Percentiles rank a stretch among this genome's conserved stretches.
phyloP scores from a whole-genome alignment of 2,113 vertebrate genomes.

The Otocyon megalotis region DNA sequence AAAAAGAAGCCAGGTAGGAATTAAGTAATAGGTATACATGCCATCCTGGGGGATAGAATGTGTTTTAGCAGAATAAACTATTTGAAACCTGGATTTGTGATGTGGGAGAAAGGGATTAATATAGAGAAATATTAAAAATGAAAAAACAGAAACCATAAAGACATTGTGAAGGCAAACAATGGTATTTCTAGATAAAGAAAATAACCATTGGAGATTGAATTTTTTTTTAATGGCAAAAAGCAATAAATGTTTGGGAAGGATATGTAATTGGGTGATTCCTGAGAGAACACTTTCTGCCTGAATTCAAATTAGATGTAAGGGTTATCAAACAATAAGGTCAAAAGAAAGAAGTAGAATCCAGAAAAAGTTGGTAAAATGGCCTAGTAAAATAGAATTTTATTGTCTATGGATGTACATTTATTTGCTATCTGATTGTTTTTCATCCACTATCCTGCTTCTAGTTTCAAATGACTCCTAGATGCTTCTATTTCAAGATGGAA shows the following conservation, averaged over 20 bases:
- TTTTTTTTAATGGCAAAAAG: neutral
- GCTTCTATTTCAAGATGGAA: neutral
- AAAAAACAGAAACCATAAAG: neutral
- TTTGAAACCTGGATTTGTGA: neutral
- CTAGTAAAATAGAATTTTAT: neutral
- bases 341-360: neutral
- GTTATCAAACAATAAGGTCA: neutral
- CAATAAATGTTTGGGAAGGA: neutral
- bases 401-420: neutral
- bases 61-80: neutral
- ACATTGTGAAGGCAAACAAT: neutral
- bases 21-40: neutral
- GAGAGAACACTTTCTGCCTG: neutral
- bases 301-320: neutral
- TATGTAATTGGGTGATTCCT: neutral
- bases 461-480: neutral
- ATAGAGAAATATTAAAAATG: neutral
- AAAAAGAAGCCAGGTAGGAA: neutral
- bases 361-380: neutral
- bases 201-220: neutral
- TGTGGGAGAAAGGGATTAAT: neutral
- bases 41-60: neutral
- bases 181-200: neutral
- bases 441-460: neutral
- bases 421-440: neutral